Base-by-base conservation (phyloP, 1,140 invertebrate species). In the Drosophila auraria region DNA sequence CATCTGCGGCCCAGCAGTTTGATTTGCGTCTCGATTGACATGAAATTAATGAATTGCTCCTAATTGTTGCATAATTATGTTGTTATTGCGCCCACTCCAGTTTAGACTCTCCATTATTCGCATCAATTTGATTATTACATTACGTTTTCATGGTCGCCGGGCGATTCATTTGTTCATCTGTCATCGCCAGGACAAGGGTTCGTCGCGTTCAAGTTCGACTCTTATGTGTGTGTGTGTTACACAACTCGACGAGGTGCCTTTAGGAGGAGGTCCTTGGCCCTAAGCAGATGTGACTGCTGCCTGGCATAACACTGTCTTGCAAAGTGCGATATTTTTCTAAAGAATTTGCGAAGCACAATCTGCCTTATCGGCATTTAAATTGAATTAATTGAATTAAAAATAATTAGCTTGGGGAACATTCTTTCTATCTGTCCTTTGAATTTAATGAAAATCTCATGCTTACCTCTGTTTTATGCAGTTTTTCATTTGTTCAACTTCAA, bases 1-100 rank as follows among this genome's bases (percentile, higher is more conserved):
- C 69, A 59, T 50, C 57, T 63, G 47, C 44, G 30, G 30, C 64
- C 9, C 47, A 47, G 44, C 56, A 23, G 59, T 44, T 58, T 42
- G 38, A 50, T 27, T 72, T 36, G 70, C 72, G 63, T 78, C 77
- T 80, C 74, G 50, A 82, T 78, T 82, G 74, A 71, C 78, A 78
- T 53, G 2, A 50, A 64, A 78, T 71, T 60, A 70, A 78, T 58
- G 36, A 58, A 63, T 47, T 25, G 50, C 74, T 50, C 20, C 50
- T 80, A 58, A 49, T 50, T 68, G 57, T 81, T 44, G 68, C 49
- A 69, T 74, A 89, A 83, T 81, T 83, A 70, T 65, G 33, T 59
- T 71, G 53, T 56, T 60, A 54, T 42, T 62, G 49, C 8, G 14
- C 9, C 27, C 66, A 66, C 20, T 25, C 17, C 45, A 38, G 8